A percentile compares a stretch with the other conserved stretches of the same genome.
Evolutionary conservation across 2,888 invertebrate genomes (phyloP).

Genomic region (Biston betularia): DNA sequence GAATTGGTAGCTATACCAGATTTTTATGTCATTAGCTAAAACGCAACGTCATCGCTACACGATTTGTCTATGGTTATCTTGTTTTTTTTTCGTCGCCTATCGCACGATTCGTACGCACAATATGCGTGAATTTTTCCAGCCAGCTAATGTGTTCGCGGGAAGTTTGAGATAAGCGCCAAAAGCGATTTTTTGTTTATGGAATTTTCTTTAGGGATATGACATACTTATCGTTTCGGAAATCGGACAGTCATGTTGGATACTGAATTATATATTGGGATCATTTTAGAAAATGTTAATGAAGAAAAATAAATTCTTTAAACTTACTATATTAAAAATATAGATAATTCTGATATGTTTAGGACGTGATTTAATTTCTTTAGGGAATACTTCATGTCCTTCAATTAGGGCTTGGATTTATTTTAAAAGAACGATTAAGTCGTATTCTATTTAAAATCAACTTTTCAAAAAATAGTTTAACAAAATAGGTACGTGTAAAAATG

Average conservation of each 20-base stretch:
- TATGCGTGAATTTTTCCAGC: constrained; percentile 77
- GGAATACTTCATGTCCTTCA: too few relatives aligned
- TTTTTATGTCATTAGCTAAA: constrained; percentile 80
- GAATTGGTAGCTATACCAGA: constrained; percentile 49
- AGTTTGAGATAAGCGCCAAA: constrained; percentile 78
- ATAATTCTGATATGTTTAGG: too few relatives aligned
- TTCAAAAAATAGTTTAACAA: too few relatives aligned
- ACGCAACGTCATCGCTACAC: constrained; percentile 76
- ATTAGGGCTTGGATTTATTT: too few relatives aligned
- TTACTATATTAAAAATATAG: too few relatives aligned
- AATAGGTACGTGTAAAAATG: too few relatives aligned
- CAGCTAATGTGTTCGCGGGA: constrained; percentile 81
- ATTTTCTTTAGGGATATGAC: constrained; percentile 36
- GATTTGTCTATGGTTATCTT: constrained; percentile 84
- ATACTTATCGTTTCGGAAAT: constrained; percentile 26
- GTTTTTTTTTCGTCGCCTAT: constrained; percentile 73
- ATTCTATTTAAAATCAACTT: too few relatives aligned
- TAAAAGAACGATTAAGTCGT: too few relatives aligned
- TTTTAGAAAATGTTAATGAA: background rate
- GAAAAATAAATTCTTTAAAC: background rate
- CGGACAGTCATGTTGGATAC: constrained; percentile 20
- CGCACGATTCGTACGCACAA: constrained; percentile 78
- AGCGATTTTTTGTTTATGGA: constrained; percentile 63
- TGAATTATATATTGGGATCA: background rate
- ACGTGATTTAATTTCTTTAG: too few relatives aligned